Conservation (phyloP, 2,113 vertebrate genomes). For the Hemichromis elongatus region DNA sequence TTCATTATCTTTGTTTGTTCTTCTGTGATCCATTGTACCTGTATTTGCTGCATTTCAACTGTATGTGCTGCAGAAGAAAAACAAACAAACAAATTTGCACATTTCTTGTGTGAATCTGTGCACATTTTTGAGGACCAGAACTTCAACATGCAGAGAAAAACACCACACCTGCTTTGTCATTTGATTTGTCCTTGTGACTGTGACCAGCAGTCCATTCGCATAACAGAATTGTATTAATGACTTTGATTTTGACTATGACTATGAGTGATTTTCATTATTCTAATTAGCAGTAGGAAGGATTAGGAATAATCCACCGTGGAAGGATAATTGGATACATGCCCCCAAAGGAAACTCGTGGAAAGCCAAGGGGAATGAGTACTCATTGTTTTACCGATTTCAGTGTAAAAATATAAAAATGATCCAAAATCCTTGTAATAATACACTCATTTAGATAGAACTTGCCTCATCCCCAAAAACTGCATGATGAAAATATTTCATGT, state of each 20-base stretch:
- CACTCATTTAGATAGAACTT: constrained; percentile 17
- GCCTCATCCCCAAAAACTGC: not conserved
- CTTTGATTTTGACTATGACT: constrained; percentile 64
- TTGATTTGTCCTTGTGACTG: constrained; percentile 6
- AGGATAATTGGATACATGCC: constrained; percentile 72
- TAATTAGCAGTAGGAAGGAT: constrained; percentile 73
- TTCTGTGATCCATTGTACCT: not conserved
- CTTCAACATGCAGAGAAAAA: not conserved
- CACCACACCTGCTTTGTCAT: not conserved
- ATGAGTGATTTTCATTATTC: constrained; percentile 61
- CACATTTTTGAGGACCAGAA: not conserved
- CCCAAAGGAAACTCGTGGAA: constrained; percentile 65
- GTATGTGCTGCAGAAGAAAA: not conserved
- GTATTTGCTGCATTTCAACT: not conserved
- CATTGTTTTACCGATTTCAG: constrained; percentile 66
- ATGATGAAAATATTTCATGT: not conserved
- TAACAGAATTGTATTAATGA: constrained; percentile 45
- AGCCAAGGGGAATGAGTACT: constrained; percentile 67
- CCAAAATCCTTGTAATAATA: constrained; percentile 32
- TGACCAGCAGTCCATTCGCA: not conserved
- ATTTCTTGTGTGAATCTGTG: not conserved
- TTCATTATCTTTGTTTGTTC: constrained; percentile 12
- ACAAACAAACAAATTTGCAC: not conserved
- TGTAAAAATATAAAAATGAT: constrained; percentile 42
- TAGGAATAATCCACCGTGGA: constrained; percentile 70